These are phyloP conservation scores for Bursaphelenchus okinawaensis DNA, from an alignment of 2,888 invertebrate genomes.

Conservation along the genomic window DNA sequence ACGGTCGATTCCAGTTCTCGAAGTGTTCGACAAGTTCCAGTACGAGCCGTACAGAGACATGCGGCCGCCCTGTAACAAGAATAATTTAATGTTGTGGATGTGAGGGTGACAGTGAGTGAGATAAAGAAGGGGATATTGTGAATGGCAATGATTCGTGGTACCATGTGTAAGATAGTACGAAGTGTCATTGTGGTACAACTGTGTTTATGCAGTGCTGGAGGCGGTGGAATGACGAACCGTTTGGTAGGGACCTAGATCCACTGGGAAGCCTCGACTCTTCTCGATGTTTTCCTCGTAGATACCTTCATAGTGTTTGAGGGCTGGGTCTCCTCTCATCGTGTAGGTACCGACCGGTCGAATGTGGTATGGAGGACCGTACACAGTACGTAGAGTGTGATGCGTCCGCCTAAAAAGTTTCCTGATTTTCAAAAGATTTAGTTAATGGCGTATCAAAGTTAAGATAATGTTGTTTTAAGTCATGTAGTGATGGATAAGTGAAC, in stretches of 20 bases:
- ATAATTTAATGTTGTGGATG: background rate
- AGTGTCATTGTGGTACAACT: no score
- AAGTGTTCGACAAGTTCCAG: slow-evolving; percentile 47
- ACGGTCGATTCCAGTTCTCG: slow-evolving; percentile 14
- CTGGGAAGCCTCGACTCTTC: slow-evolving; percentile 18
- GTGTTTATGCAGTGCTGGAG: background rate
- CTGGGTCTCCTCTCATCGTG: slow-evolving; percentile 23
- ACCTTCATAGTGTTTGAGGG: slow-evolving; percentile 25
- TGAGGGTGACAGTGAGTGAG: slow-evolving; percentile 3
- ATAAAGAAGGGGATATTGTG: slow-evolving; percentile 12
- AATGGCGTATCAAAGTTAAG: no score
- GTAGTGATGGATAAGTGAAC: slow-evolving; percentile 3
- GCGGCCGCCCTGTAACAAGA: slow-evolving; percentile 40
- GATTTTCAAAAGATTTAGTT: background rate
- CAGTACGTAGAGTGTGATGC: slow-evolving; percentile 38
- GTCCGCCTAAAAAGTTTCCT: slow-evolving; percentile 25
- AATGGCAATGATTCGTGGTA: slow-evolving; percentile 8
- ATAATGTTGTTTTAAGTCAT: background rate
- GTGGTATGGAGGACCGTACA: slow-evolving; percentile 53
- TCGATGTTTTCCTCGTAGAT: slow-evolving; percentile 57
- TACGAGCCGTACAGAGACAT: slow-evolving; percentile 55
- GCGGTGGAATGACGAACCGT: background rate
- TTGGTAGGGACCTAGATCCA: background rate
- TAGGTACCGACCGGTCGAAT: slow-evolving; percentile 47
- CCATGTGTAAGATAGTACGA: no score